Percentiles rank a stretch among this genome's conserved stretches.
Conservation (phyloP, 2,113 vertebrate species). For the Cephalopholis sonnerati region DNA sequence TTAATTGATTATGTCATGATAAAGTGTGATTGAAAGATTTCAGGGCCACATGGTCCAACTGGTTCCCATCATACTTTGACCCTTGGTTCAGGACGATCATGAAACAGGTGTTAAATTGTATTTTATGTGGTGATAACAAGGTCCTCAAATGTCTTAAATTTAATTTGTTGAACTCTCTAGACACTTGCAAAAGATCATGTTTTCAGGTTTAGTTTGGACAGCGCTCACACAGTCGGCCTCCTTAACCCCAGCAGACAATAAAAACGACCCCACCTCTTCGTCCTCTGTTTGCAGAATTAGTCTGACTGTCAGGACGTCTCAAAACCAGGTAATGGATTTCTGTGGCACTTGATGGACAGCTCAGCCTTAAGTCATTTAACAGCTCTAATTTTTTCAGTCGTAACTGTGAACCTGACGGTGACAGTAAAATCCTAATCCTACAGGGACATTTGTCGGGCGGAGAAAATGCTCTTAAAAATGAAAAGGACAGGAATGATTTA, state of each 20-base stretch:
- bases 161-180: too few species aligned
- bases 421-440: slow-evolving; percentile 44
- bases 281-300: slow-evolving; percentile 5
- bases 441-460: slow-evolving; percentile 25
- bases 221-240: not conserved
- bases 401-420: slow-evolving; percentile 12
- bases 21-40: too few species aligned
- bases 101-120: not conserved
- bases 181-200: too few species aligned
- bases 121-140: not conserved
- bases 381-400: slow-evolving; percentile 13
- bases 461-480: slow-evolving; percentile 32
- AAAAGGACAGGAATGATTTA: slow-evolving; percentile 21
- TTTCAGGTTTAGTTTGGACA: too few species aligned
- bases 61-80: not conserved
- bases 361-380: slow-evolving; percentile 30
- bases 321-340: slow-evolving; percentile 19
- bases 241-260: not conserved
- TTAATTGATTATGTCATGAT: not conserved
- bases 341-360: slow-evolving; percentile 35
- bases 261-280: not conserved
- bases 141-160: not conserved
- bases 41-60: not conserved
- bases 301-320: slow-evolving; percentile 8
- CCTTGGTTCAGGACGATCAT: not conserved